Evolutionary conservation across 37 sponge, comb jelly and placozoan genomes (phyloP).

Genomic region (Chondrilla cf. caribensis): DNA sequence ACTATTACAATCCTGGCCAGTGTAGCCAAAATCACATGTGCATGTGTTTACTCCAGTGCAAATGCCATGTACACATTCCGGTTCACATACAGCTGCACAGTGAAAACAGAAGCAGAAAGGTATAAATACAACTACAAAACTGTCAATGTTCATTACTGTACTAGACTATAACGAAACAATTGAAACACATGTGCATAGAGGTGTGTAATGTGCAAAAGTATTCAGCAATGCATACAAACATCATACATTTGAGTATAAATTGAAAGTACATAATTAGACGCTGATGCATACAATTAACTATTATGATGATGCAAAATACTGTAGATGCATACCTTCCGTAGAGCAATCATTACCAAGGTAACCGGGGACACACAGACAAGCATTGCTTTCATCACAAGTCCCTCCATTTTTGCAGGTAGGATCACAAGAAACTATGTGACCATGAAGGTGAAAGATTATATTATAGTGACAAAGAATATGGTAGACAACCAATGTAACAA

Average conservation of each 20-base stretch:
- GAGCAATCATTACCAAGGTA: constrained; percentile 1
- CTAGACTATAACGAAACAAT: too few species aligned
- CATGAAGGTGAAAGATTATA: neutral
- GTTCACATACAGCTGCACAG: neutral
- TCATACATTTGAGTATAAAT: neutral
- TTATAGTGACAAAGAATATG: neutral
- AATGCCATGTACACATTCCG: neutral
- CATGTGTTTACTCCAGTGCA: neutral
- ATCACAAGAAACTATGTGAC: neutral
- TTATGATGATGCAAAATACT: too few species aligned
- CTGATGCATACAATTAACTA: too few species aligned
- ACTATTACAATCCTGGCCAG: neutral
- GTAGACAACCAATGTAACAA: too few species aligned
- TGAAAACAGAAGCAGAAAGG: too few species aligned
- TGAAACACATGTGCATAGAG: too few species aligned
- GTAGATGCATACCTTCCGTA: constrained; percentile 15
- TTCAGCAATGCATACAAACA: too few species aligned
- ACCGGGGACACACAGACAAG: neutral
- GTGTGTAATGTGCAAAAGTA: too few species aligned
- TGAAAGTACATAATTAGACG: too few species aligned
- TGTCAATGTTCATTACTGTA: too few species aligned
- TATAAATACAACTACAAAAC: too few species aligned
- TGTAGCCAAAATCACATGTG: constrained; percentile 4
- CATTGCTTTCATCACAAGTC: neutral
- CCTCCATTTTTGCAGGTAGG: constrained; percentile 22